These are phyloP conservation scores for Scylla paramamosain DNA, from an alignment of 1,140 invertebrate genomes.

Conservation along the genomic window DNA sequence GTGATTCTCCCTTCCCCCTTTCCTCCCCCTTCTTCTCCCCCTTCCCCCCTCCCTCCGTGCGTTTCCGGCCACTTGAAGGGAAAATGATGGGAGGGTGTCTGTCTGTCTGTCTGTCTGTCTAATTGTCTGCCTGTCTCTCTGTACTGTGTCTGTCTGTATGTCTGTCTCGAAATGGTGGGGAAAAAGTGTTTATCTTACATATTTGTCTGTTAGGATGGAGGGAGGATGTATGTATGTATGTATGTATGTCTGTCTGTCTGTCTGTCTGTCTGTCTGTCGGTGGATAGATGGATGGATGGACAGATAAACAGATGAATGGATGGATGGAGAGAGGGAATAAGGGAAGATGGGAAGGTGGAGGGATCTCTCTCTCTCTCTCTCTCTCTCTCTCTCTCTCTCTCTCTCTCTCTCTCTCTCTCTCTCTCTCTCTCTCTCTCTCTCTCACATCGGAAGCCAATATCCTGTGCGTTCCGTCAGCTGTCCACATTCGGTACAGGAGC, in stretches of 20 bases:
- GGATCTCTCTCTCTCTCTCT: constrained; percentile 28
- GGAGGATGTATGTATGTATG: background rate
- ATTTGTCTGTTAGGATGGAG: background rate
- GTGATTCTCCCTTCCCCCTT: background rate
- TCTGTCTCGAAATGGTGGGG: background rate
- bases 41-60: background rate
- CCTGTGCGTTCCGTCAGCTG: background rate
- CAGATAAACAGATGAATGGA: too few species aligned
- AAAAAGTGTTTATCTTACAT: background rate
- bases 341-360: too few species aligned
- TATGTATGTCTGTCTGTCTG: constrained; percentile 35
- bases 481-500: background rate
- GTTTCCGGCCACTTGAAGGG: background rate
- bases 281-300: background rate
- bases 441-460: background rate
- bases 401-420: constrained; percentile 36
- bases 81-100: background rate
- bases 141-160: background rate
- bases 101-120: constrained; percentile 36
- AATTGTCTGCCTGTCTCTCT: background rate
- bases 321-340: too few species aligned
- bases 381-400: constrained; percentile 26
- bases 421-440: constrained; percentile 22
- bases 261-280: constrained; percentile 35
- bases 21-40: too few species aligned